A percentile compares a stretch with the other conserved stretches of the same genome.
phyloP scores from a whole-genome alignment of 2,888 invertebrate genomes.

The Lepidocyrtinus sp. region DNA sequence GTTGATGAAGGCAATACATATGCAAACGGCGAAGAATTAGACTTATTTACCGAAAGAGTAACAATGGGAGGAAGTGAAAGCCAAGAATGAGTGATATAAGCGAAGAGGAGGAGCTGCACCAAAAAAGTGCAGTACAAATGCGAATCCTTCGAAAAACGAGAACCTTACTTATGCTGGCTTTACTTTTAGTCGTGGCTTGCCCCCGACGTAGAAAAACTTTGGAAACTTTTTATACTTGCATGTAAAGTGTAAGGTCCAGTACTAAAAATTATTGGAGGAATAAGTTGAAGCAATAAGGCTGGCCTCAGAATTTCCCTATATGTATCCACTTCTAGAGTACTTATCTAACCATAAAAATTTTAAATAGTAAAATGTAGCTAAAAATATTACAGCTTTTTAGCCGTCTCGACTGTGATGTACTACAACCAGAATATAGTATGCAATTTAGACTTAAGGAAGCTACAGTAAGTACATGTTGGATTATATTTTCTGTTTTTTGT shows the following conservation, averaged over 20 bases:
- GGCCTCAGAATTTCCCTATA: not conserved
- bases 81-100: conserved; percentile 26
- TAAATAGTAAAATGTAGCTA: not conserved
- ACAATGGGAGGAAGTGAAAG: conserved; percentile 15
- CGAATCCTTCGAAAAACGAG: not conserved
- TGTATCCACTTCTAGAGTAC: not conserved
- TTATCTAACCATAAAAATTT: not conserved
- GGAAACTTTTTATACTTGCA: not conserved
- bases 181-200: too few species aligned
- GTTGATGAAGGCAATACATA: not conserved
- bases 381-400: not conserved
- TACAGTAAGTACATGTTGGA: too few species aligned
- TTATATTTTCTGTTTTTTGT: too few species aligned
- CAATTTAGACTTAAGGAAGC: too few species aligned
- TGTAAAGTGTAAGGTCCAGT: not conserved
- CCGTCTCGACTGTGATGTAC: too few species aligned
- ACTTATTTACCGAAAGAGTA: not conserved
- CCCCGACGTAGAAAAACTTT: too few species aligned
- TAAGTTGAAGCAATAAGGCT: too few species aligned
- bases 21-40: conserved; percentile 7
- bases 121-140: conserved; percentile 10
- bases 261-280: not conserved
- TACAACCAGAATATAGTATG: too few species aligned
- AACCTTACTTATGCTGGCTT: too few species aligned
- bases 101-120: conserved; percentile 32